A percentile compares a stretch with the other conserved stretches of the same genome.
Conservation (phyloP, 92 coral and sea anemone species). For the Galaxea fascicularis region DNA sequence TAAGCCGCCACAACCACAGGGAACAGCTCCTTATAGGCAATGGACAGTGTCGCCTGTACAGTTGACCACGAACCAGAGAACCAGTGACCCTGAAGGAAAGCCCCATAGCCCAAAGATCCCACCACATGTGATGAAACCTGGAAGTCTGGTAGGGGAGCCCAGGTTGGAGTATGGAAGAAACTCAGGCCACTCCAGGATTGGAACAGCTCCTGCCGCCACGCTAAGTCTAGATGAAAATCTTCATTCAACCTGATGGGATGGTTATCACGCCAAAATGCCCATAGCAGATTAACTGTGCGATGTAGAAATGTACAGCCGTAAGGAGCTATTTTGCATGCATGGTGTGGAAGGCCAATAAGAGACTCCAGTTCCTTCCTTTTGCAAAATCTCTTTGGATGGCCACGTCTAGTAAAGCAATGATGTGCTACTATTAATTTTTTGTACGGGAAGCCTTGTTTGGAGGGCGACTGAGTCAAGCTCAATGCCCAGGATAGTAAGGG, state of each 20-base stretch:
- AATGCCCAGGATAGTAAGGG: background rate
- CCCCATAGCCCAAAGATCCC: too few species aligned
- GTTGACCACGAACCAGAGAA: too few species aligned
- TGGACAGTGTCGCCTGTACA: too few species aligned
- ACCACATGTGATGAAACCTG: background rate
- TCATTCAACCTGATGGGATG: slow-evolving; percentile 12
- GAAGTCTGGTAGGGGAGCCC: background rate
- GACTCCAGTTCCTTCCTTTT: background rate
- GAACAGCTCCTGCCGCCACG: slow-evolving; percentile 38
- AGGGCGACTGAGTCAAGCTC: too few species aligned
- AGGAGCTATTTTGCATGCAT: background rate
- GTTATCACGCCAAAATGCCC: background rate
- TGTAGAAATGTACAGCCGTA: too few species aligned
- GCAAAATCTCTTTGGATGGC: too few species aligned
- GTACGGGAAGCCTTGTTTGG: too few species aligned
- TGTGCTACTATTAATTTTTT: too few species aligned
- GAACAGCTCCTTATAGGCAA: background rate
- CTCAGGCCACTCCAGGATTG: too few species aligned
- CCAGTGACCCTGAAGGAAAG: too few species aligned
- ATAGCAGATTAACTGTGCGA: too few species aligned
- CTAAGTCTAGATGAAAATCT: background rate
- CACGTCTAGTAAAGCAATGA: too few species aligned
- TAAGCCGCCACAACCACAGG: background rate
- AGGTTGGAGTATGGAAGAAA: background rate
- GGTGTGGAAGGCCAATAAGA: background rate